A percentile compares a stretch with the other conserved stretches of the same genome.
Evolutionary conservation across 64 coral and sea anemone species (phyloP).

Genomic region (Acropora tenuis): DNA sequence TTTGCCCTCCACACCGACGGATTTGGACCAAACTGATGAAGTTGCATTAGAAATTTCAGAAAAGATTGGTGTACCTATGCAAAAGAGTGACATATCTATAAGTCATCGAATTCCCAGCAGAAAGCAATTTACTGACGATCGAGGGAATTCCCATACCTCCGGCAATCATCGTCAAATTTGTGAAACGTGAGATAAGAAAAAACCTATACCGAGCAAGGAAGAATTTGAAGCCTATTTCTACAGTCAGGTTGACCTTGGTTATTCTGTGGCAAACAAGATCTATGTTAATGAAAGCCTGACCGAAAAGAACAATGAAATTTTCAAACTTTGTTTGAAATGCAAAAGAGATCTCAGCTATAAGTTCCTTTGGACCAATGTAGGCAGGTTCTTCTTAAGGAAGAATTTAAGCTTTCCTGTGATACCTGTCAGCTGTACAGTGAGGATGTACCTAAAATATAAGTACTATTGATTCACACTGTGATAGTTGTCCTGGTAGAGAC

Average conservation of each 20-base stretch:
- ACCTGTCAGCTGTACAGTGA: too few species aligned
- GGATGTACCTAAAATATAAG: too few species aligned
- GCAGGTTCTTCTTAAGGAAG: slow-evolving; percentile 56
- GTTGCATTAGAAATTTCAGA: background rate
- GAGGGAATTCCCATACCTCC: background rate
- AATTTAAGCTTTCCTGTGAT: slow-evolving; percentile 44
- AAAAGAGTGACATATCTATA: background rate
- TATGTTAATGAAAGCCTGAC: slow-evolving; percentile 57
- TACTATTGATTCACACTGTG: too few species aligned
- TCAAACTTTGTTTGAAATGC: slow-evolving; percentile 47
- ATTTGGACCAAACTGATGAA: background rate
- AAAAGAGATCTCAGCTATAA: slow-evolving; percentile 59
- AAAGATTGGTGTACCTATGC: background rate
- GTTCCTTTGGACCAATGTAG: slow-evolving; percentile 64
- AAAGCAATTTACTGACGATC: background rate
- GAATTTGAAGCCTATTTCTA: too few species aligned
- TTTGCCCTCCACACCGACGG: too few species aligned
- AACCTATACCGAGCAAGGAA: too few species aligned
- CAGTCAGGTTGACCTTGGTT: too few species aligned
- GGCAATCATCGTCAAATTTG: slow-evolving; percentile 18
- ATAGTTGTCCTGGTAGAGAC: too few species aligned
- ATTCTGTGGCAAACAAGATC: too few species aligned
- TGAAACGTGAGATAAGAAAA: background rate
- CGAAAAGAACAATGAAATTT: slow-evolving; percentile 57
- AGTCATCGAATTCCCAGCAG: slow-evolving; percentile 20